Conservation (phyloP, 1,140 invertebrate species). For the Penaeus indicus region DNA sequence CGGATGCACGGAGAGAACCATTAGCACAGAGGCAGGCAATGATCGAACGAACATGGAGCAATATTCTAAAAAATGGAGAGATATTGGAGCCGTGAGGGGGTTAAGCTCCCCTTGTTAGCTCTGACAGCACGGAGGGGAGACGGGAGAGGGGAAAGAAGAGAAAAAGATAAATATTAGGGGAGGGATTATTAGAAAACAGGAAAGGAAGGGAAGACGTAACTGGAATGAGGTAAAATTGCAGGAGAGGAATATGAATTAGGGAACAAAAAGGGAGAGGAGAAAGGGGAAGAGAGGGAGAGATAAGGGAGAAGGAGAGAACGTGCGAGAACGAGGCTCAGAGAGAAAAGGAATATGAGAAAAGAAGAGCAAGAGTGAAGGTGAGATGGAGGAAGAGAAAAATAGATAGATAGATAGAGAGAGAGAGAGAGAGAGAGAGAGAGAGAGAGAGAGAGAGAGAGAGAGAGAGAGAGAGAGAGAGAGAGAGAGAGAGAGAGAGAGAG, state of each 20-base stretch:
- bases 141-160: no score
- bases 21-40: constrained; percentile 6
- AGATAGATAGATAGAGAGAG: neutral
- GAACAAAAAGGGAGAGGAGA: neutral
- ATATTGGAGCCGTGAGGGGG: constrained; percentile 34
- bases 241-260: no score
- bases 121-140: no score
- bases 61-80: constrained; percentile 50
- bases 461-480: constrained; percentile 42
- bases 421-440: constrained; percentile 11
- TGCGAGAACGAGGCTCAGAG: neutral
- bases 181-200: no score
- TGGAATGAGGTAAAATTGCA: no score
- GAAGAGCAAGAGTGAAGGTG: neutral
- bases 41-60: constrained; percentile 32
- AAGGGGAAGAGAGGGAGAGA: neutral
- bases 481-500: constrained; percentile 1
- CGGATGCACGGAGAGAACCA: no score
- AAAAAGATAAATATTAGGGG: no score
- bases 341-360: no score
- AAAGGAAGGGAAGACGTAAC: no score
- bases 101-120: no score
- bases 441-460: constrained; percentile 28
- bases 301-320: neutral
- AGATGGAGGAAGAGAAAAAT: constrained; percentile 5